Base-by-base conservation (phyloP, 2,888 invertebrate genomes). In the Pammene aurita region DNA sequence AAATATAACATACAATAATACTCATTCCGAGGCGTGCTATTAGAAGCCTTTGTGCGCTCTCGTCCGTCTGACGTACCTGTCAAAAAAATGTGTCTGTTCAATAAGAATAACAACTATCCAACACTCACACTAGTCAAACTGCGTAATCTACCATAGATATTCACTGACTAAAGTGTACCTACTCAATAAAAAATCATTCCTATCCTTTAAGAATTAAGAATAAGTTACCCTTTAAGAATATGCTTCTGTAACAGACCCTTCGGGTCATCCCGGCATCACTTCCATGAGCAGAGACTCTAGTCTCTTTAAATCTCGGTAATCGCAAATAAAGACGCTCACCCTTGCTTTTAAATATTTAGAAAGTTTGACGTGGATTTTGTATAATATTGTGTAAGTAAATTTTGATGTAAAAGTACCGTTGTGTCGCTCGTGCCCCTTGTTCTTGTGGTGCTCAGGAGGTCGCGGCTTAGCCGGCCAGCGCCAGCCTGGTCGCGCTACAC, bases 401-500 rank as follows among this genome's bases (percentile, higher is more conserved):
- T 26, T 7, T 11, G 26, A 13, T 9, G n/a, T 7, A 57, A 35
- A 61, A 14, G 67, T 80, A 87, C 89, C 90, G 72, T 89, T 89
- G 66, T 91, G 91, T 60, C 84, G 81, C 57, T 92, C 92, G 67
- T 92, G 92, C 13, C 84, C 87, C 67, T 92, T 92, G 71, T 90
- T 91, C 75, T 91, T 95, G 81, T 96, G 96, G 66, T 96, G 95
- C 78, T 96, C 95, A 61, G 95, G 93, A 26, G 94, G 94, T 55
- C 94, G 94, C 71, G 94, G 94, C 85, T 94, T 95, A 73, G 94
- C 94, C 72, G 95, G 95, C 97, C 97, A 97, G 77, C 95, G 95
- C 97, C 97, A 97, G 66, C 96, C 95, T n/a, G 96, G 96, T 80
- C 94, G 94, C 70, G 95, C 95, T 80, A 97, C 96, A 82, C 95